These are phyloP conservation scores for Cynodonichthys magdalenae DNA, from an alignment of 2,797 vertebrate genomes.

Conservation along the genomic window DNA sequence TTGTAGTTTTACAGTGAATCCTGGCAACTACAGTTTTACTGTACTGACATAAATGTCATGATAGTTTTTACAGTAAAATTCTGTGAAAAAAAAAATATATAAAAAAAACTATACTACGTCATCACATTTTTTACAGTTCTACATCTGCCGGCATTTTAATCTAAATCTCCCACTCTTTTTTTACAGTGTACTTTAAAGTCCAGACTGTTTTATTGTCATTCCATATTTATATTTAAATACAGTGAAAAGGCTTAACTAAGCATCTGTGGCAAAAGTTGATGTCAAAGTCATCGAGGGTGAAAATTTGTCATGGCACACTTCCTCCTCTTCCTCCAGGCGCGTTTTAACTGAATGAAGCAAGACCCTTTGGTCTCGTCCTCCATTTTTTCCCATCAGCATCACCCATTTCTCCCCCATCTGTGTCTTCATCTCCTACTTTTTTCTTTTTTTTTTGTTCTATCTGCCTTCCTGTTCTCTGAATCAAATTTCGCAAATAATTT, in stretches of 20 bases:
- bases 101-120: no score
- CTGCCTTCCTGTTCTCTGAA: not conserved
- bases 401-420: conserved; percentile 8
- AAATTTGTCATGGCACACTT: conserved; percentile 48
- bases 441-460: not conserved
- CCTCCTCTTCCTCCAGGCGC: conserved; percentile 19
- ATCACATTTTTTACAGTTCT: no score
- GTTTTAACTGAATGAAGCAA: conserved; percentile 38
- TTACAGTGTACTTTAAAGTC: no score
- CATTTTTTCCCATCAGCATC: conserved; percentile 9
- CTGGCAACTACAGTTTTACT: no score
- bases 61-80: no score
- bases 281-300: conserved; percentile 43
- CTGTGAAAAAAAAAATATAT: no score
- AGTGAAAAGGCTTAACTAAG: not conserved
- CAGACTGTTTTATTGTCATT: not conserved
- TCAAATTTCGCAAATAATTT: not conserved
- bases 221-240: no score
- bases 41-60: no score
- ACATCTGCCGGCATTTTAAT: no score
- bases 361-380: conserved; percentile 22
- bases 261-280: conserved; percentile 23
- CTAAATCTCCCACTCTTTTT: no score
- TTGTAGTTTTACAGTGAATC: no score
- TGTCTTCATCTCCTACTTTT: not conserved